Evolutionary conservation across 2,113 vertebrate species (phyloP).

Genomic region (Phylloscopus trochiloides): DNA sequence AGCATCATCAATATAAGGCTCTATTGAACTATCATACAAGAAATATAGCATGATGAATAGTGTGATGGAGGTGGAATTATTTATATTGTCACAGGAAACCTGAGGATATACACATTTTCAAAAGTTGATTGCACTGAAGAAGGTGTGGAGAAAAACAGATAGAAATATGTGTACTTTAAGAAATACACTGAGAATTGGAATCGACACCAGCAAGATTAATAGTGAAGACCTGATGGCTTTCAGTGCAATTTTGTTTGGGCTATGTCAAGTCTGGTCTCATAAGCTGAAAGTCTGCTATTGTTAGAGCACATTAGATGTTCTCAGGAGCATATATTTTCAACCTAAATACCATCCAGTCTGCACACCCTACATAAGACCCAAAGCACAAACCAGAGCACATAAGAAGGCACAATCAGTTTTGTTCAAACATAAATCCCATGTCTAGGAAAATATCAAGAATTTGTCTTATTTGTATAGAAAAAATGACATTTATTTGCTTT

Average conservation of each 20-base stretch:
- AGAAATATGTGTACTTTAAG: background rate
- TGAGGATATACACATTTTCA: background rate
- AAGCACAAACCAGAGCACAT: background rate
- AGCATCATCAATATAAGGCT: background rate
- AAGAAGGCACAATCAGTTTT: background rate
- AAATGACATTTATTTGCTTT: background rate
- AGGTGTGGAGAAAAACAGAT: background rate
- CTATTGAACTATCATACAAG: background rate
- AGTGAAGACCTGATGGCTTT: background rate
- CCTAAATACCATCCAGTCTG: background rate
- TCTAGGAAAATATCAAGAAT: background rate
- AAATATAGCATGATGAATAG: background rate
- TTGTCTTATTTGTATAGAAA: background rate
- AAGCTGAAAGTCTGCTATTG: rapidly evolving
- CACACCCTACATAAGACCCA: background rate
- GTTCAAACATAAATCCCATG: background rate
- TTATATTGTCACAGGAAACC: background rate
- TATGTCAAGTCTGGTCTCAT: background rate
- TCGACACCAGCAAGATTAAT: background rate
- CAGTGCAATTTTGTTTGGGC: background rate
- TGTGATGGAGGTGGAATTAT: background rate
- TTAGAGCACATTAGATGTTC: background rate
- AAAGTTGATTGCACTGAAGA: background rate
- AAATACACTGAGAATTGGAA: background rate
- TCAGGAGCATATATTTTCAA: background rate